Evolutionary conservation across 2,888 invertebrate genomes (phyloP).

Genomic region (Notodonta dromedarius): DNA sequence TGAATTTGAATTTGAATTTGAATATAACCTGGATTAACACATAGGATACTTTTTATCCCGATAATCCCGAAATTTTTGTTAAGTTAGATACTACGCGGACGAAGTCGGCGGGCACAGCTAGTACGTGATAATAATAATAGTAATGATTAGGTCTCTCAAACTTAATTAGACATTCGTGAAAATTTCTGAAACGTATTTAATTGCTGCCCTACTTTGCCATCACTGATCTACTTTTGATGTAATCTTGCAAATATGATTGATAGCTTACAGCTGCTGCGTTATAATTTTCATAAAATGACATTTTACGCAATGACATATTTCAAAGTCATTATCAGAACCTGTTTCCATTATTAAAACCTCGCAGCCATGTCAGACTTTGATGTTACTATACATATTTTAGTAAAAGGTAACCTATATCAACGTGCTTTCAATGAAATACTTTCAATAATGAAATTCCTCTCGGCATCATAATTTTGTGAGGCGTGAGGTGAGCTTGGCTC

Average conservation of each 20-base stretch:
- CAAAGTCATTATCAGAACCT: too few species aligned
- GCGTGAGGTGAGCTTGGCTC: slow-evolving; percentile 62
- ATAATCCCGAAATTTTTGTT: too few species aligned
- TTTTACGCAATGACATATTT: not conserved
- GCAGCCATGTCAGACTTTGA: too few species aligned
- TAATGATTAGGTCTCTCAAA: too few species aligned
- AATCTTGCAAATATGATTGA: not conserved
- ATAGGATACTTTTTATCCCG: too few species aligned
- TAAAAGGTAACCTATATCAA: slow-evolving; percentile 21
- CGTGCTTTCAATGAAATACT: slow-evolving; percentile 57
- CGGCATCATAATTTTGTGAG: slow-evolving; percentile 53
- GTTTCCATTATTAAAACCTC: too few species aligned
- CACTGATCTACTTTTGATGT: not conserved
- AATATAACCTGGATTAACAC: too few species aligned
- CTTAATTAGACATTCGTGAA: too few species aligned
- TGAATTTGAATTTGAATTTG: too few species aligned
- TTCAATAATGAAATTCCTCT: slow-evolving; percentile 74
- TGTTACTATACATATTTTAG: not conserved
- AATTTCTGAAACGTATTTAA: not conserved
- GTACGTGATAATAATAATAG: too few species aligned
- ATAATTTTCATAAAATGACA: not conserved
- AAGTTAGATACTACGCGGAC: too few species aligned
- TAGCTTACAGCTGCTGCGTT: not conserved
- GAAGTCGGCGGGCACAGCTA: too few species aligned
- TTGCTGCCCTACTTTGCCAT: not conserved